Conservation (phyloP, 2,888 invertebrate species). For the Ormyrus nitidulus region DNA sequence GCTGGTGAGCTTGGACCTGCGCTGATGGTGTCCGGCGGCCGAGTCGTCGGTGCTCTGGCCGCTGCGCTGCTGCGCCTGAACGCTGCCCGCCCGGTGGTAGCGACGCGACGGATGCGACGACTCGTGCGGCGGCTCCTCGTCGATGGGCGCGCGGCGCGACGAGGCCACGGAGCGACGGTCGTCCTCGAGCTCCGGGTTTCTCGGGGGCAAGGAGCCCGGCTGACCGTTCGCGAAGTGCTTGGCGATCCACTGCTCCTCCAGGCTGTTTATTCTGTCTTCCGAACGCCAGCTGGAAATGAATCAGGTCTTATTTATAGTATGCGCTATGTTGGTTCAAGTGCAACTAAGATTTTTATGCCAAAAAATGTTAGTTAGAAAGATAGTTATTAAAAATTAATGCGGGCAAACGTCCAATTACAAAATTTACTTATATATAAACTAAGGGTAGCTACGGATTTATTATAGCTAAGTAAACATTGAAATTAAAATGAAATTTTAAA, state of each 20-base stretch:
- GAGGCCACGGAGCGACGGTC: conserved; percentile 42
- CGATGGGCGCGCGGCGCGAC: conserved; percentile 55
- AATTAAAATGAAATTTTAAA: too few species aligned
- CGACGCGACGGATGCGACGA: conserved; percentile 24
- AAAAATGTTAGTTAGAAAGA: too few species aligned
- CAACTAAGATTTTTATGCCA: too few species aligned
- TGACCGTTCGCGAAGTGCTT: conserved; percentile 52
- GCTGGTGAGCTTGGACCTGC: conserved; percentile 63
- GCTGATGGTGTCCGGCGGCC: conserved; percentile 61
- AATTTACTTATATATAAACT: too few species aligned
- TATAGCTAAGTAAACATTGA: too few species aligned
- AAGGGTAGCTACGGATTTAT: too few species aligned
- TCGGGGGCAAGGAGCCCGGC: not conserved
- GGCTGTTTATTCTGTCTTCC: conserved; percentile 67
- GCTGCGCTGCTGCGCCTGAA: conserved; percentile 48
- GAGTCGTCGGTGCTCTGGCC: conserved; percentile 68
- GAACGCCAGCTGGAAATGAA: conserved; percentile 63
- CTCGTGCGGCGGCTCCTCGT: conserved; percentile 53
- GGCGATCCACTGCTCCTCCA: conserved; percentile 69
- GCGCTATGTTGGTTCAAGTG: too few species aligned
- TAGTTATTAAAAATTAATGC: too few species aligned
- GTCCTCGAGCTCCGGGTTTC: conserved; percentile 49
- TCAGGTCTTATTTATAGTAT: too few species aligned
- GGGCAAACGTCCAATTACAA: too few species aligned
- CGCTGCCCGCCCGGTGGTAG: conserved; percentile 48